A percentile compares a stretch with the other conserved stretches of the same genome.
Evolutionary conservation across 2,888 invertebrate genomes (phyloP).

Genomic region (Argynnis bischoffii): DNA sequence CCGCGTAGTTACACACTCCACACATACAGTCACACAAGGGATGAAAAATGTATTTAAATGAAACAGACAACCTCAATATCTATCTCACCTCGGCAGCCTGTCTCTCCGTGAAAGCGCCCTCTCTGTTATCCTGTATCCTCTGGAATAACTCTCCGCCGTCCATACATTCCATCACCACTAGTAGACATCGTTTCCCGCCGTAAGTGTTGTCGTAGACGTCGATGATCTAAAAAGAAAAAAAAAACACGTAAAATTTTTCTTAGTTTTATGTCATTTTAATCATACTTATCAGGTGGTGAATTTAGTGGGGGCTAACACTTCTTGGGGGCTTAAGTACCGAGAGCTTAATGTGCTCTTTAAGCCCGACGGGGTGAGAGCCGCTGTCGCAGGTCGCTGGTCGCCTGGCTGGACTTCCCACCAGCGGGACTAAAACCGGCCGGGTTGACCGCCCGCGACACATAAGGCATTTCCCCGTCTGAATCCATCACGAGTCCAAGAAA

Average conservation of each 20-base stretch:
- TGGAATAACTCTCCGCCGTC: constrained; percentile 98
- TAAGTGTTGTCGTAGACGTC: constrained; percentile 99
- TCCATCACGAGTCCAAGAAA: neutral
- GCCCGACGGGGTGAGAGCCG: neutral
- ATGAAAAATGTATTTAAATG: no score
- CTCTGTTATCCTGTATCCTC: constrained; percentile 96
- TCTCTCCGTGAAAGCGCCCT: constrained; percentile 98
- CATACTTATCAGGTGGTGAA: no score
- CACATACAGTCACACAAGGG: no score
- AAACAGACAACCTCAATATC: no score
- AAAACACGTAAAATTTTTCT: neutral
- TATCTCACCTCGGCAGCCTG: constrained; percentile 75
- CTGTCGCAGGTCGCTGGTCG: neutral
- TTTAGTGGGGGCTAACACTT: no score
- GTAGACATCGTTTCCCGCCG: constrained; percentile 93
- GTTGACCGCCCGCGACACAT: neutral
- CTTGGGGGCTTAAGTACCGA: no score
- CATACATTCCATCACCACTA: constrained; percentile 99
- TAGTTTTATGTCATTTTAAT: no score
- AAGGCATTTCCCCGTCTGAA: neutral
- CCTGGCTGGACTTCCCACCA: neutral
- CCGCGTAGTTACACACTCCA: no score
- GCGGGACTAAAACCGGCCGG: neutral
- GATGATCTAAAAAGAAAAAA: constrained; percentile 77
- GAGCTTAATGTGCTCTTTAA: no score